phyloP scores from a whole-genome alignment of 2,113 vertebrate genomes.

The Chinchilla lanigera region DNA sequence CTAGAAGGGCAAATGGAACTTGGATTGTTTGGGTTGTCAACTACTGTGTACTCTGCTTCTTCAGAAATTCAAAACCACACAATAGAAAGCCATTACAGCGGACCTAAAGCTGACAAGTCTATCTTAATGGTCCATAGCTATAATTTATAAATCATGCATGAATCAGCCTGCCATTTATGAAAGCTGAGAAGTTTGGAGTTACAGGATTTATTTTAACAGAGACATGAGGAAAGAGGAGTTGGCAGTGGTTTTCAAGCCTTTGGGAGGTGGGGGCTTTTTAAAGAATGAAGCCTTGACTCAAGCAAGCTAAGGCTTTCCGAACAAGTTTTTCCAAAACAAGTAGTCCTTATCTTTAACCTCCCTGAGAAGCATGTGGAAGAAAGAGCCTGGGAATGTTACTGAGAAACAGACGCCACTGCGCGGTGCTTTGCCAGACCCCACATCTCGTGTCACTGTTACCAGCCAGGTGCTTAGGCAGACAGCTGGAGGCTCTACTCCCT shows the following conservation, averaged over 20 bases:
- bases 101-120: conserved; percentile 81
- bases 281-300: not conserved
- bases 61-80: conserved; percentile 81
- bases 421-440: not conserved
- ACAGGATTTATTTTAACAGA: conserved; percentile 80
- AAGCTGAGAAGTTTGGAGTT: conserved; percentile 68
- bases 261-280: conserved; percentile 41
- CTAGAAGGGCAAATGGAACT: conserved; percentile 47
- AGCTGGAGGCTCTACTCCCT: not conserved
- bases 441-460: not conserved
- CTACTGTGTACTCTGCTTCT: conserved; percentile 66
- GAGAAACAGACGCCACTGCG: not conserved
- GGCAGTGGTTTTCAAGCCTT: conserved; percentile 63
- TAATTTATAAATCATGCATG: conserved; percentile 80
- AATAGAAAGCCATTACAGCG: conserved; percentile 72
- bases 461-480: not conserved
- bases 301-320: conserved; percentile 17
- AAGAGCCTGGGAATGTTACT: not conserved
- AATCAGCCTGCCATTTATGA: conserved; percentile 73
- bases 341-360: not conserved
- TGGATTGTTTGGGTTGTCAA: conserved; percentile 49
- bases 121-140: conserved; percentile 81
- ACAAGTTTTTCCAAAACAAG: conserved; percentile 32
- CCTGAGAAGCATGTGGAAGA: not conserved
- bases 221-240: conserved; percentile 68